These are phyloP conservation scores for Distichodus sexfasciatus DNA, from an alignment of 2,797 vertebrate species.

Conservation along the genomic window DNA sequence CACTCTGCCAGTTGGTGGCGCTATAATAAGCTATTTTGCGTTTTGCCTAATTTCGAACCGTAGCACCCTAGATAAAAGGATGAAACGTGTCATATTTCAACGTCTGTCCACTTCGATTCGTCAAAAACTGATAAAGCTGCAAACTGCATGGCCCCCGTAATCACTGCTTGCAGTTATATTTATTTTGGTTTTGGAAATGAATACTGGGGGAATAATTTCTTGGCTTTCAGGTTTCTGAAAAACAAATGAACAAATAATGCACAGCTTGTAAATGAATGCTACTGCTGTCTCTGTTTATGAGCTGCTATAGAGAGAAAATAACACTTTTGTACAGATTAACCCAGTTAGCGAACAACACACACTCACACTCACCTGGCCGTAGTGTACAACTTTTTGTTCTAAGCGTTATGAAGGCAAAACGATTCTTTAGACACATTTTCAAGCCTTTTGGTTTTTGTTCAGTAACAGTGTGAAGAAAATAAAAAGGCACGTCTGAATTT, in stretches of 20 bases:
- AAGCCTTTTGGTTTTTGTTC: conserved; percentile 76
- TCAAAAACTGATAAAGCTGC: too few relatives aligned
- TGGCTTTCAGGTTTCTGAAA: too few relatives aligned
- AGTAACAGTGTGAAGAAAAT: conserved; percentile 78
- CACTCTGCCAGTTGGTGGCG: too few relatives aligned
- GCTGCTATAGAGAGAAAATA: conserved; percentile 55
- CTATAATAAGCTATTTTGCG: too few relatives aligned
- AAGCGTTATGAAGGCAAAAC: conserved; percentile 84
- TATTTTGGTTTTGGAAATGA: too few relatives aligned
- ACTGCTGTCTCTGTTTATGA: conserved; percentile 55
- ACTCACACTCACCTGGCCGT: conserved; percentile 75
- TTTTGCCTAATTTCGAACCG: too few relatives aligned
- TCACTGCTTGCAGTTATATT: too few relatives aligned
- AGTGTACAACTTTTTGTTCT: conserved; percentile 86
- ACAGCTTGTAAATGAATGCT: conserved; percentile 72
- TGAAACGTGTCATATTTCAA: too few relatives aligned
- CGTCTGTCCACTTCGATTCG: too few relatives aligned
- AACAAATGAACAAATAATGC: conserved; percentile 46
- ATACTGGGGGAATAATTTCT: too few relatives aligned
- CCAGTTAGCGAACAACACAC: conserved; percentile 65
- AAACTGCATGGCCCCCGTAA: too few relatives aligned
- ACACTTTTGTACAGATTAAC: conserved; percentile 77
- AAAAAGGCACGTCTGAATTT: conserved; percentile 93
- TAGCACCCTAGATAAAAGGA: too few relatives aligned
- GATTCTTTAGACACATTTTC: conserved; percentile 58